phyloP scores from a whole-genome alignment of 2,797 vertebrate genomes.

The Tadarida brasiliensis region DNA sequence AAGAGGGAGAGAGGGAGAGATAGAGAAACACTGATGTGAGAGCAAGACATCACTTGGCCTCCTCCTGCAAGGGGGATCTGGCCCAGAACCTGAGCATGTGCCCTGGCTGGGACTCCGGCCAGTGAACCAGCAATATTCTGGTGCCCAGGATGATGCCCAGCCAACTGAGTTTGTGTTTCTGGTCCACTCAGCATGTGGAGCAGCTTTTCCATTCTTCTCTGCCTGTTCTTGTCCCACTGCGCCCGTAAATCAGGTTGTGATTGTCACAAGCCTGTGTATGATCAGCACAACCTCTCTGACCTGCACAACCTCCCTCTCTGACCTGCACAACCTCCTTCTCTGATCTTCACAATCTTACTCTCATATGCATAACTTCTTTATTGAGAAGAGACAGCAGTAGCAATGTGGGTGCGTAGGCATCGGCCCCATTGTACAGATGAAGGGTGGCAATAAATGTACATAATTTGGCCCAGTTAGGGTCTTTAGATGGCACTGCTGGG shows the following conservation, averaged over 20 bases:
- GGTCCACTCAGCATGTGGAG: accelerated
- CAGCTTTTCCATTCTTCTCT: background rate
- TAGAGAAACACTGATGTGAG: no score
- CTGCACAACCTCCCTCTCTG: no score
- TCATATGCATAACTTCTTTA: background rate
- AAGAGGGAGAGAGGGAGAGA: no score
- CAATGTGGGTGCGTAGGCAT: background rate
- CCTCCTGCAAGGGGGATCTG: no score
- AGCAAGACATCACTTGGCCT: no score
- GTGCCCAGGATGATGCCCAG: no score
- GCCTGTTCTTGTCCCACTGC: background rate
- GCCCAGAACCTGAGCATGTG: no score
- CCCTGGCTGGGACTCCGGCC: no score
- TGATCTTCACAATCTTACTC: background rate
- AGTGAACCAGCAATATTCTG: no score
- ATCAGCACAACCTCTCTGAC: background rate
- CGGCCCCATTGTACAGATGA: accelerated
- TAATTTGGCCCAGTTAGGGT: accelerated
- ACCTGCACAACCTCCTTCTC: no score
- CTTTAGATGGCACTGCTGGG: background rate
- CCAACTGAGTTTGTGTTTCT: no score
- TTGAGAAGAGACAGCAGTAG: background rate
- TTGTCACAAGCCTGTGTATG: accelerated
- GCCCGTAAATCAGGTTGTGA: background rate
- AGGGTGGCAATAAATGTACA: background rate